Percentiles rank a stretch among this genome's conserved stretches.
Evolutionary conservation across 2,888 invertebrate genomes (phyloP).

Genomic region (Phoenoteleia sp.): DNA sequence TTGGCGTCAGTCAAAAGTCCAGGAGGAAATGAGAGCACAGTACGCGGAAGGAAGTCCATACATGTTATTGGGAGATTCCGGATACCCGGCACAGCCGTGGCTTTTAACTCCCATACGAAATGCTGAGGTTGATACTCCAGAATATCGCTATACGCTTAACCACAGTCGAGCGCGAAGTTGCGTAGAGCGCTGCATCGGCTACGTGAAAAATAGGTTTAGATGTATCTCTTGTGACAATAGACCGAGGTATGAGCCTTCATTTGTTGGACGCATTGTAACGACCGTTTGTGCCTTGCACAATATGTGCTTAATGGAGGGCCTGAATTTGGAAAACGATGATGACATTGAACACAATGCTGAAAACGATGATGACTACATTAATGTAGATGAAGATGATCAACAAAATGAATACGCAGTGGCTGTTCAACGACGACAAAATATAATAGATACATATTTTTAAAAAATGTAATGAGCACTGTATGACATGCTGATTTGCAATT

Average conservation of each 20-base stretch:
- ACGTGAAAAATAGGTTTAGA: constrained; percentile 3
- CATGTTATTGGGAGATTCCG: background rate
- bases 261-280: background rate
- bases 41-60: background rate
- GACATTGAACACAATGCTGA: too few species aligned
- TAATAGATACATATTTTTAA: too few species aligned
- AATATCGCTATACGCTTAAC: background rate
- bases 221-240: background rate
- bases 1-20: background rate
- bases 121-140: background rate
- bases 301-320: background rate
- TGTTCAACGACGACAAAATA: too few species aligned
- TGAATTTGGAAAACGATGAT: too few species aligned
- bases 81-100: background rate
- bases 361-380: too few species aligned
- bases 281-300: background rate
- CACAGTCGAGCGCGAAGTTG: background rate
- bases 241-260: background rate
- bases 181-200: background rate
- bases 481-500: too few species aligned
- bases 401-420: too few species aligned
- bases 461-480: too few species aligned
- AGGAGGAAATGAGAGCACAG: background rate
- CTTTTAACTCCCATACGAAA: background rate
- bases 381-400: too few species aligned